A percentile compares a stretch with the other conserved stretches of the same genome.
phyloP scores from a whole-genome alignment of 2,888 invertebrate genomes.

The Agriopis aurantiaria region DNA sequence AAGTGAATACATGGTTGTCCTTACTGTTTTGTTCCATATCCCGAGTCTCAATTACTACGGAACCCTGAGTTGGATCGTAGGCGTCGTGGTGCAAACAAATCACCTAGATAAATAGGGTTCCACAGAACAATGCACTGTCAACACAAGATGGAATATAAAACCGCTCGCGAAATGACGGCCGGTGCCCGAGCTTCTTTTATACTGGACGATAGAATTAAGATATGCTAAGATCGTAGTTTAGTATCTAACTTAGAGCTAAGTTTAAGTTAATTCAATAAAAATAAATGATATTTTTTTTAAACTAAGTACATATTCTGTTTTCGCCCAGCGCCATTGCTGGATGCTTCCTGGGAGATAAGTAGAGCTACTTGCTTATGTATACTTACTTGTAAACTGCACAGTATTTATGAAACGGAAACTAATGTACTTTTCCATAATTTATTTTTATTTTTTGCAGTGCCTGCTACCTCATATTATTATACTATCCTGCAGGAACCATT shows the following conservation, averaged over 20 bases:
- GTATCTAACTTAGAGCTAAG: neutral
- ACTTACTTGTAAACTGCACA: too few species aligned
- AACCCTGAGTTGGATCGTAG: conserved; percentile 60
- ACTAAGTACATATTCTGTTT: too few species aligned
- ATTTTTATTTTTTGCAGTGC: too few species aligned
- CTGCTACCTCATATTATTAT: too few species aligned
- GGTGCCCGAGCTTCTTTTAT: conserved; percentile 56
- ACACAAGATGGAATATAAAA: conserved; percentile 82
- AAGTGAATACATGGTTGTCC: neutral
- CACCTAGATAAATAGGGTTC: conserved; percentile 77
- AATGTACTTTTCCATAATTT: too few species aligned
- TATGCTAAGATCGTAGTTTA: neutral
- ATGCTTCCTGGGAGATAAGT: too few species aligned
- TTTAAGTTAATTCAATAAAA: neutral
- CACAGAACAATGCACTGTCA: conserved; percentile 79
- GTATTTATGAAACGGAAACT: too few species aligned
- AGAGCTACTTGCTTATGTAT: too few species aligned
- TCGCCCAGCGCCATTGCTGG: too few species aligned
- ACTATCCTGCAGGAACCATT: too few species aligned
- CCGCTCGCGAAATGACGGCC: conserved; percentile 66
- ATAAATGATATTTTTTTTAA: neutral
- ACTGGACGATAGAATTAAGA: conserved; percentile 53
- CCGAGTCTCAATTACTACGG: conserved; percentile 71
- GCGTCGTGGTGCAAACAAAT: conserved; percentile 78
- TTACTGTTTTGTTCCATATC: conserved; percentile 21